These are phyloP conservation scores for Piscicola geometra DNA, from an alignment of 2,888 invertebrate species.

Conservation along the genomic window DNA sequence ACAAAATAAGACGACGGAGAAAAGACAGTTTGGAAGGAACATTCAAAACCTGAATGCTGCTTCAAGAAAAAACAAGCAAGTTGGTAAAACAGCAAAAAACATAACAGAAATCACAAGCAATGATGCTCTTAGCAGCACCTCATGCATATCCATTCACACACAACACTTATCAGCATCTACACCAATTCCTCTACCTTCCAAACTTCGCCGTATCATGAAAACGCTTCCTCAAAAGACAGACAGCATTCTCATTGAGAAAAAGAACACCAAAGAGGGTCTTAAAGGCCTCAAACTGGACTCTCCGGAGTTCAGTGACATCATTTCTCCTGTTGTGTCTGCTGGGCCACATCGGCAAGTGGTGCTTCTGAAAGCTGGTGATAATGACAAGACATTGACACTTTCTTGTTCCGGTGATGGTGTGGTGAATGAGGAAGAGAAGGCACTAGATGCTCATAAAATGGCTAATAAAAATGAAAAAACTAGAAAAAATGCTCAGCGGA, in stretches of 20 bases:
- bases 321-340: background rate
- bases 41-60: background rate
- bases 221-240: too few relatives aligned
- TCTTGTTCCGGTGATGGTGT: too few relatives aligned
- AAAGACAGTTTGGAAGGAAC: background rate
- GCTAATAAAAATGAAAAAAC: too few relatives aligned
- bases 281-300: conserved; percentile 6
- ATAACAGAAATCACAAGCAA: background rate
- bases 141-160: background rate
- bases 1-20: background rate
- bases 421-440: too few relatives aligned
- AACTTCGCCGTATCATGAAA: too few relatives aligned
- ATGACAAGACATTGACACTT: too few relatives aligned
- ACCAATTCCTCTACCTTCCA: background rate
- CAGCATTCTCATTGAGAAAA: too few relatives aligned
- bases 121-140: background rate
- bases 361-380: too few relatives aligned
- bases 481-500: too few relatives aligned
- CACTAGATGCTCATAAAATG: too few relatives aligned
- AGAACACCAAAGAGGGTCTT: background rate
- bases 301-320: background rate
- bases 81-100: background rate
- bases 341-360: too few relatives aligned
- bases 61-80: background rate
- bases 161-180: background rate